These are phyloP conservation scores for Apomyelois bistriatella DNA, from an alignment of 2,888 invertebrate species.

Conservation along the genomic window DNA sequence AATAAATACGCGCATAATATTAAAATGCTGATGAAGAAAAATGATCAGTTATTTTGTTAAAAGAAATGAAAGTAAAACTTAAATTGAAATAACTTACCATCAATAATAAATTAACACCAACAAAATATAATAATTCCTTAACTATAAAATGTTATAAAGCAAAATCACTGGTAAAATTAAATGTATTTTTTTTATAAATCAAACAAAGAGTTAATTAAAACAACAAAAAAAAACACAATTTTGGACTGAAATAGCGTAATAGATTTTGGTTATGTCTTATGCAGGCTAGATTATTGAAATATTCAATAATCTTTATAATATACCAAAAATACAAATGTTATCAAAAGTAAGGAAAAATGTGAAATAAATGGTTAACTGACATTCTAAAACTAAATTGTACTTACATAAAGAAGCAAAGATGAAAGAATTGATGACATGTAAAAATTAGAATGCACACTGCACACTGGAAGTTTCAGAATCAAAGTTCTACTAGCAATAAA, in stretches of 20 bases:
- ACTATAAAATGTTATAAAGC: constrained; percentile 23
- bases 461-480: constrained; percentile 32
- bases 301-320: constrained; percentile 19
- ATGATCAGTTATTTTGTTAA: neutral
- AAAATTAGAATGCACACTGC: constrained; percentile 28
- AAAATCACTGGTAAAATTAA: neutral
- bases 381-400: constrained; percentile 33
- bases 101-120: constrained; percentile 66
- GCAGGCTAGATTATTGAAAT: neutral
- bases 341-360: constrained; percentile 29
- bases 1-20: constrained; percentile 49
- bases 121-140: constrained; percentile 53
- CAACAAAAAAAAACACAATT: neutral
- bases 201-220: neutral
- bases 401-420: constrained; percentile 30
- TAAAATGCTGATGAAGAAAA: neutral
- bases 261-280: neutral
- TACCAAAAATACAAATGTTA: constrained; percentile 30
- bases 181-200: neutral
- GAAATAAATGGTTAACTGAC: constrained; percentile 32
- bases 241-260: neutral
- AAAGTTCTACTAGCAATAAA: constrained; percentile 39
- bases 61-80: constrained; percentile 32
- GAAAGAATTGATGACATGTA: constrained; percentile 24
- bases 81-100: constrained; percentile 58